Evolutionary conservation across 2,888 invertebrate genomes (phyloP), one percentile per base, ranked within the genome.

Genomic region (Fissipunctia ypsillon): DNA sequence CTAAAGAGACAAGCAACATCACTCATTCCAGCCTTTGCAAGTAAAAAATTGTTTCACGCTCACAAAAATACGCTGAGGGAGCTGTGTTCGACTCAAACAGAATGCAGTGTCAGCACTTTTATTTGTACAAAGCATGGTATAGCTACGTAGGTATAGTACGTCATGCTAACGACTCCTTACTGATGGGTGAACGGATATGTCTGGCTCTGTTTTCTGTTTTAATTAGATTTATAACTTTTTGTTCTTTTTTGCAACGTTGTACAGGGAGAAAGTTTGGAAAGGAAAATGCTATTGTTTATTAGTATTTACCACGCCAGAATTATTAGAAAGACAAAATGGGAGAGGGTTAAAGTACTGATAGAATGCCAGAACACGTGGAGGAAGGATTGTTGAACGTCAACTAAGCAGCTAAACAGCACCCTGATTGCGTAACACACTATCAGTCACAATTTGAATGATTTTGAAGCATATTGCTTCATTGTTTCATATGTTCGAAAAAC

Each of bases 81-180:
- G 60, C 54, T 45, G 28, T 48, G 54, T 31, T 69, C 43, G 48
- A 61, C 45, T 56, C 60, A 76, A 78, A 69, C 76, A 50, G 41
- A 28, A 48, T 60, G 64, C 80, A 41, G 38, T 35, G 64, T 80
- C 73, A 65, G 60, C 64, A 73, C 41, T 77, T 78, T 63, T 56
- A 63, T 76, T 72, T 50, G 54, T 60, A 68, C 57, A n/a, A 67
- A 73, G 45, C 69, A 25, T 25, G 16, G n/a, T 38, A 43, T 22
- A 45, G 31, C 5, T 41, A 14, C 16, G 25, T n/a, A 25, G 2
- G 52, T 25, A 25, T 16, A 31, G 41, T 25, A 31, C 10, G 57
- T 35, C 25, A 69, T 19, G 41, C 14, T 50, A 35, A 69, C 57
- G 25, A 43, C 31, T n/a, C 48, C 43, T 19, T 57, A n/a, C 25